Evolutionary conservation across 2,113 vertebrate species (phyloP).

Genomic region (Dicaeum eximium): DNA sequence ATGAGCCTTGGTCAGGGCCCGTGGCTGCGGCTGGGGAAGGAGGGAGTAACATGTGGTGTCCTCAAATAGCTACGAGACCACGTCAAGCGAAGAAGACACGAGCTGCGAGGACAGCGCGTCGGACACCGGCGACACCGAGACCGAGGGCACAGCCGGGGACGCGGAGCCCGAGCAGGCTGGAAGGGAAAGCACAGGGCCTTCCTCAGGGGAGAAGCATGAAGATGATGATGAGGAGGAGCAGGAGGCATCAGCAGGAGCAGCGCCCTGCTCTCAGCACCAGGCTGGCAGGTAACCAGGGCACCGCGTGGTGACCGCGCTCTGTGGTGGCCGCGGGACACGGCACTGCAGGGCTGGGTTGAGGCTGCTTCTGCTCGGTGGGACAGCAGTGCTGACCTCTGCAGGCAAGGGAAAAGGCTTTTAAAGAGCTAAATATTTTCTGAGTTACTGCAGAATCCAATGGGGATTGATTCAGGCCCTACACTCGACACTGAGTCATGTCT

Average conservation of each 20-base stretch:
- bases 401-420: neutral
- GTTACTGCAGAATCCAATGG: neutral
- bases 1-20: slow-evolving; percentile 3
- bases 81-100: slow-evolving; percentile 96
- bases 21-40: neutral
- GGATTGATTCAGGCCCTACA: neutral
- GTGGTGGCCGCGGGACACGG: fast-evolving
- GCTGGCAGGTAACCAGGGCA: slow-evolving; percentile 57
- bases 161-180: neutral
- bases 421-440: neutral
- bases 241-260: neutral
- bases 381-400: neutral
- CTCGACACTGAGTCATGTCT: neutral
- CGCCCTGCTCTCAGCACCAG: neutral
- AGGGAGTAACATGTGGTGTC: slow-evolving; percentile 50
- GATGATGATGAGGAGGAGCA: neutral
- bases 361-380: neutral
- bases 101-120: slow-evolving; percentile 82
- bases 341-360: fast-evolving
- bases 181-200: neutral
- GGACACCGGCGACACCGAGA: slow-evolving; percentile 45
- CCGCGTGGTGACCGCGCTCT: fast-evolving
- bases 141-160: neutral
- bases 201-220: fast-evolving
- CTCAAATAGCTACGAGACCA: slow-evolving; percentile 87